These are phyloP conservation scores for Tryphoninae sp. DNA, from an alignment of 2,888 invertebrate genomes.

Conservation along the genomic window DNA sequence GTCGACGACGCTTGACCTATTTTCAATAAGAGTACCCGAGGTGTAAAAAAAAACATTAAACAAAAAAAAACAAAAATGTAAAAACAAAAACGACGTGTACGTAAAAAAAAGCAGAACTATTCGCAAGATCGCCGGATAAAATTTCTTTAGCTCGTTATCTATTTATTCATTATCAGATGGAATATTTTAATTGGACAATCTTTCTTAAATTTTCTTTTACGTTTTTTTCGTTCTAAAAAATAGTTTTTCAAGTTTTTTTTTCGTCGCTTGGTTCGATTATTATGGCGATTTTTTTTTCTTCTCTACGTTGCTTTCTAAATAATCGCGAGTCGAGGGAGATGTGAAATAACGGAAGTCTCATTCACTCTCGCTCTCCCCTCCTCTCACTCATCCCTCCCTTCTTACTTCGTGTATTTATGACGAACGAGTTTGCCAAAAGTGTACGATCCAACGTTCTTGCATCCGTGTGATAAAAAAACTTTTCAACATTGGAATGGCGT, in stretches of 20 bases:
- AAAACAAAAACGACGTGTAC: neutral
- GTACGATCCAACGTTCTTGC: slow-evolving; percentile 45
- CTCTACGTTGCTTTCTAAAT: slow-evolving; percentile 5
- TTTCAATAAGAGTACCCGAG: slow-evolving; percentile 41
- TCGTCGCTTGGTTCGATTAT: neutral
- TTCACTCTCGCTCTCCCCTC: neutral
- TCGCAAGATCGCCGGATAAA: slow-evolving; percentile 21
- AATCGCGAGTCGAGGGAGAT: neutral
- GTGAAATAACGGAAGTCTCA: neutral
- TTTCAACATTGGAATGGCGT: slow-evolving; percentile 78
- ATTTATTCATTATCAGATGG: slow-evolving; percentile 45
- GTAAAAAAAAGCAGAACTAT: slow-evolving; percentile 8
- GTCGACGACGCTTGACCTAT: slow-evolving; percentile 13
- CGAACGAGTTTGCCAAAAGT: slow-evolving; percentile 41
- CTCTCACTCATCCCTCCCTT: too few relatives aligned
- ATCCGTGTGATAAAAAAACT: slow-evolving; percentile 75
- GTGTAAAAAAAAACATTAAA: slow-evolving; percentile 15
- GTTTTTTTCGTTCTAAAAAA: slow-evolving; percentile 68
- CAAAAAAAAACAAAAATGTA: neutral
- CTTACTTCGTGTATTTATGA: slow-evolving; percentile 11
- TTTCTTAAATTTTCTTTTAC: neutral
- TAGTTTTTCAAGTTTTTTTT: slow-evolving; percentile 61
- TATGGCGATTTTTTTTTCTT: slow-evolving; percentile 2
- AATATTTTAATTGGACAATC: slow-evolving; percentile 2
- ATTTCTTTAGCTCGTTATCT: slow-evolving; percentile 32